Conservation (phyloP, 2,113 vertebrate genomes). For the Gulo gulo region DNA sequence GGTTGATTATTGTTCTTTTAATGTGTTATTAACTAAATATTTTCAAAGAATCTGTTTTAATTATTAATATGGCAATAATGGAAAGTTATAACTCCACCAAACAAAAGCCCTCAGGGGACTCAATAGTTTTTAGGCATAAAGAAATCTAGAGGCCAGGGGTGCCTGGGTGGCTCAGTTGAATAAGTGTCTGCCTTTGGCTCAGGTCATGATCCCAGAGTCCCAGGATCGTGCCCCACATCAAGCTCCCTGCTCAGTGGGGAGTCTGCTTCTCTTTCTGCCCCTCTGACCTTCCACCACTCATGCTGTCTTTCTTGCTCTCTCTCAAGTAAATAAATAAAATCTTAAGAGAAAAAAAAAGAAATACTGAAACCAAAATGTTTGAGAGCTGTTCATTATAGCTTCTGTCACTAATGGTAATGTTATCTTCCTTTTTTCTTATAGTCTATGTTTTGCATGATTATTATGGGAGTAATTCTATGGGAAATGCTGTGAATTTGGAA, state of each 20-base stretch:
- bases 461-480: background rate
- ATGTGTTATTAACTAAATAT: background rate
- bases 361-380: background rate
- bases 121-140: background rate
- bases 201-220: background rate
- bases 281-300: background rate
- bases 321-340: background rate
- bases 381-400: background rate
- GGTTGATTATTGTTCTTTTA: background rate
- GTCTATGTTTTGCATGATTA: background rate
- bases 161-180: background rate
- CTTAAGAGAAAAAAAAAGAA: background rate
- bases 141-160: background rate
- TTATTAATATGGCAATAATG: background rate
- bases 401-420: background rate
- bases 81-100: background rate
- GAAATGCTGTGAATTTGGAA: background rate
- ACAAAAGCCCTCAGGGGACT: background rate
- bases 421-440: background rate
- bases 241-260: background rate
- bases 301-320: background rate
- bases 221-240: background rate
- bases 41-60: background rate
- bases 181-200: background rate
- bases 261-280: background rate